phyloP scores from a whole-genome alignment of 2,113 vertebrate genomes.

The Tachysurus vachellii region DNA sequence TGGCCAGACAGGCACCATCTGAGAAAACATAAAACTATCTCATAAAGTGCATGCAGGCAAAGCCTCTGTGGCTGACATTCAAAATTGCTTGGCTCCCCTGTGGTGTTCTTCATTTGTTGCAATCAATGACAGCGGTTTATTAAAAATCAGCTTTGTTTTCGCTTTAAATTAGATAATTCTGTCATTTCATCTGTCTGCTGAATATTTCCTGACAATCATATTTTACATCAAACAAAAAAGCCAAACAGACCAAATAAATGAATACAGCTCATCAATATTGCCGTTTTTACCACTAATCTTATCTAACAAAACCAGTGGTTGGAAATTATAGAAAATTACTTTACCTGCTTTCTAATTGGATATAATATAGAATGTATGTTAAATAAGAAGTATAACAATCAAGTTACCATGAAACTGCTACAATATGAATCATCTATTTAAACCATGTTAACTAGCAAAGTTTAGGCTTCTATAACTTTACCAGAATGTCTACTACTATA shows the following conservation, averaged over 20 bases:
- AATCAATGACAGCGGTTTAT: constrained; percentile 25
- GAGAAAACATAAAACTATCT: constrained; percentile 41
- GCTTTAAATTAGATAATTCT: constrained; percentile 24
- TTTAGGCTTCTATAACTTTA: not conserved
- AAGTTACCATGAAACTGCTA: not conserved
- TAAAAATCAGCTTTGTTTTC: constrained; percentile 17
- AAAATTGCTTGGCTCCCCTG: constrained; percentile 35
- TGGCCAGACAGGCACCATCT: constrained; percentile 39
- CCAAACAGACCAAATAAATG: not conserved
- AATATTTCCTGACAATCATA: constrained; percentile 15
- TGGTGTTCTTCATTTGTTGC: constrained; percentile 36
- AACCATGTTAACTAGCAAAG: not conserved
- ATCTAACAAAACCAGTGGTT: not conserved
- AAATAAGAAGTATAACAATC: not conserved
- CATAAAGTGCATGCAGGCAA: constrained; percentile 42
- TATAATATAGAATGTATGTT: not conserved
- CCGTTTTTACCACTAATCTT: not conserved
- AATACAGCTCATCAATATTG: not conserved
- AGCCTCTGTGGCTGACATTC: constrained; percentile 51
- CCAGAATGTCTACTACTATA: not conserved
- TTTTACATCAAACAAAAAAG: not conserved
- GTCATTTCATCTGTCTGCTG: not conserved
- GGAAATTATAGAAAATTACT: not conserved
- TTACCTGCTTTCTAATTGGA: not conserved
- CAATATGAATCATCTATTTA: not conserved